Percentiles rank a stretch among this genome's conserved stretches.
phyloP scores from a whole-genome alignment of 1,140 invertebrate species.

The Saccostrea glomerata region DNA sequence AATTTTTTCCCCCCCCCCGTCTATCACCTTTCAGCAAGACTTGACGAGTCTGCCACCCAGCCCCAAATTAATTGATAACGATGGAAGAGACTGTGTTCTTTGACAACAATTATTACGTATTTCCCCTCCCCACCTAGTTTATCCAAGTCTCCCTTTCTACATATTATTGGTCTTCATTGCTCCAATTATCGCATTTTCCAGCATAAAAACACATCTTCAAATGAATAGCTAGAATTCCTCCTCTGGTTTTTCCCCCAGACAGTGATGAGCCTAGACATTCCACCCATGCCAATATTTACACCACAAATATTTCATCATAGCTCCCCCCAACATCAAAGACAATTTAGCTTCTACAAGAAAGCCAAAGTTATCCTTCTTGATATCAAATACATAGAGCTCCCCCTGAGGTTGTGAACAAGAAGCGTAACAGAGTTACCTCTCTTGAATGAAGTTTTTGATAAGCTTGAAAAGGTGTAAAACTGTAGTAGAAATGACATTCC shows the following conservation, averaged over 20 bases:
- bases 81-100: constrained; percentile 2
- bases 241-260: constrained; percentile 1
- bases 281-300: constrained; percentile 17
- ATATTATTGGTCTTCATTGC: constrained; percentile 19
- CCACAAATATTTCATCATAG: constrained; percentile 13
- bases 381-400: neutral
- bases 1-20: neutral
- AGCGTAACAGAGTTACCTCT: neutral
- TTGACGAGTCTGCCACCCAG: constrained; percentile 13
- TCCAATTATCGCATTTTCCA: constrained; percentile 18
- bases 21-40: constrained; percentile 23
- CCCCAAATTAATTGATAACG: constrained; percentile 11
- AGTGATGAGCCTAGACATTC: constrained; percentile 7
- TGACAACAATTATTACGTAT: constrained; percentile 30
- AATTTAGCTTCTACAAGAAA: neutral
- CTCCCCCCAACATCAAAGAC: neutral
- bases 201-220: constrained; percentile 29
- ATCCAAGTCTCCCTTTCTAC: neutral
- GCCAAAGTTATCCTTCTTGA: neutral
- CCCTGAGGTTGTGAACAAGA: neutral
- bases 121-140: neutral
- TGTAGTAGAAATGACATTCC: neutral
- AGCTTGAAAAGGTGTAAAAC: neutral
- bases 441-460: neutral
- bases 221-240: constrained; percentile 4